Conservation (phyloP, 92 coral and sea anemone species). For the Meandrina meandrites region DNA sequence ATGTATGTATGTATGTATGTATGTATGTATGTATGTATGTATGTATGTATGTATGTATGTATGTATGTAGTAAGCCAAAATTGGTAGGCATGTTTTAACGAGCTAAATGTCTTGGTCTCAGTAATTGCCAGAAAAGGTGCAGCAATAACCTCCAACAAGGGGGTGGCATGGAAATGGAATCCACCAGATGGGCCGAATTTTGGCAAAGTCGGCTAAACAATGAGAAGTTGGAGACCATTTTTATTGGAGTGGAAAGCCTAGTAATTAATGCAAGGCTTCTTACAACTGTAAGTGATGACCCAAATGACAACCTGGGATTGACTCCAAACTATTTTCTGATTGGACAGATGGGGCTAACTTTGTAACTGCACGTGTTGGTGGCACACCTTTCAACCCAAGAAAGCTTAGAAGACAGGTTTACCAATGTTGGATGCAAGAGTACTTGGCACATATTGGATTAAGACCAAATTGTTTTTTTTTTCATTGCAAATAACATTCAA, state of each 20-base stretch:
- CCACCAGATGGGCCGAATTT: slow-evolving; percentile 73
- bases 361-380: slow-evolving; percentile 38
- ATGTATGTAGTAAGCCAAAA: slow-evolving; percentile 3
- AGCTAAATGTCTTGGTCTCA: too few species aligned
- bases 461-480: slow-evolving; percentile 46
- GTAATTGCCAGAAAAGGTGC: slow-evolving; percentile 1
- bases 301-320: slow-evolving; percentile 59
- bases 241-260: slow-evolving; percentile 59
- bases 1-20: slow-evolving; percentile 19
- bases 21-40: slow-evolving; percentile 32
- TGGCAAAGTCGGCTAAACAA: slow-evolving; percentile 61
- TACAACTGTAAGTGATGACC: too few species aligned
- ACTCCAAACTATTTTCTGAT: slow-evolving; percentile 69
- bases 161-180: slow-evolving; percentile 58
- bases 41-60: slow-evolving; percentile 33
- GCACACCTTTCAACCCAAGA: slow-evolving; percentile 26
- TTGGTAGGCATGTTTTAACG: too few species aligned
- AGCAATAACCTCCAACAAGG: slow-evolving; percentile 16
- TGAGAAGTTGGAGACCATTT: slow-evolving; percentile 49
- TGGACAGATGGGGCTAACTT: slow-evolving; percentile 47
- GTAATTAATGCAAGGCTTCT: slow-evolving; percentile 54
- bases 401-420: slow-evolving; percentile 57
- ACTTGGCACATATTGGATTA: slow-evolving; percentile 44
- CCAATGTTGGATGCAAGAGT: slow-evolving; percentile 62
- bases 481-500: slow-evolving; percentile 22